A percentile compares a stretch with the other conserved stretches of the same genome.
These are phyloP conservation scores for Polydesmus complanatus DNA, from an alignment of 2,888 invertebrate genomes.

Conservation along the genomic window DNA sequence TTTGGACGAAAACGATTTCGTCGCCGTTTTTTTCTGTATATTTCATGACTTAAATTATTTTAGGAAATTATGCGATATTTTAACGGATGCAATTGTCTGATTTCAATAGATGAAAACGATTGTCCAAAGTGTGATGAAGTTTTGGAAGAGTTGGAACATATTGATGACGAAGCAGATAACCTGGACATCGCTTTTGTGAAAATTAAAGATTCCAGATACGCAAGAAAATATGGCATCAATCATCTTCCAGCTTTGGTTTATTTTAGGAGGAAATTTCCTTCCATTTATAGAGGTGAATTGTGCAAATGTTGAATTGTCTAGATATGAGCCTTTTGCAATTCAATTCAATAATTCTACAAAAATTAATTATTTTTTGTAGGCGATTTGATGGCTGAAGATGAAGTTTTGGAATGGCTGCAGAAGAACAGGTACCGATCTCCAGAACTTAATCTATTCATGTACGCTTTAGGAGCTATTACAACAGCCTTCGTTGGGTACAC, in stretches of 20 bases:
- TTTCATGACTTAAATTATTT: slow-evolving; percentile 23
- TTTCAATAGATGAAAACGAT: slow-evolving; percentile 30
- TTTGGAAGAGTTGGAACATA: slow-evolving; percentile 72
- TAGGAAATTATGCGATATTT: not conserved
- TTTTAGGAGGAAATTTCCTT: slow-evolving; percentile 79
- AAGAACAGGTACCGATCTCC: slow-evolving; percentile 67
- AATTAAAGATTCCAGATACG: slow-evolving; percentile 80
- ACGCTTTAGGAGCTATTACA: slow-evolving; percentile 70
- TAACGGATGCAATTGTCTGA: not conserved
- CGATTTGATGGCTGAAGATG: slow-evolving; percentile 64
- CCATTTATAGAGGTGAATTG: slow-evolving; percentile 69
- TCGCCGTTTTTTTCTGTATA: slow-evolving; percentile 92
- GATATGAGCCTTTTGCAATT: not conserved
- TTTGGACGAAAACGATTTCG: slow-evolving; percentile 83
- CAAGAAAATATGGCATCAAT: slow-evolving; percentile 84
- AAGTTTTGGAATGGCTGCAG: slow-evolving; percentile 80
- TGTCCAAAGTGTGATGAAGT: slow-evolving; percentile 72
- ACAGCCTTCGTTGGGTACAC: slow-evolving; percentile 79
- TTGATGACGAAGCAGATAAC: slow-evolving; percentile 88
- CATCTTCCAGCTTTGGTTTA: slow-evolving; percentile 82
- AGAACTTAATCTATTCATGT: slow-evolving; percentile 86
- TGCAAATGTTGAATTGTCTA: not conserved
- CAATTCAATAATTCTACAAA: not conserved
- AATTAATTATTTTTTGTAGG: slow-evolving; percentile 38
- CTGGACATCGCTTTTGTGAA: slow-evolving; percentile 88